phyloP scores from a whole-genome alignment of 2,888 invertebrate genomes.

The Entomobrya proxima region DNA sequence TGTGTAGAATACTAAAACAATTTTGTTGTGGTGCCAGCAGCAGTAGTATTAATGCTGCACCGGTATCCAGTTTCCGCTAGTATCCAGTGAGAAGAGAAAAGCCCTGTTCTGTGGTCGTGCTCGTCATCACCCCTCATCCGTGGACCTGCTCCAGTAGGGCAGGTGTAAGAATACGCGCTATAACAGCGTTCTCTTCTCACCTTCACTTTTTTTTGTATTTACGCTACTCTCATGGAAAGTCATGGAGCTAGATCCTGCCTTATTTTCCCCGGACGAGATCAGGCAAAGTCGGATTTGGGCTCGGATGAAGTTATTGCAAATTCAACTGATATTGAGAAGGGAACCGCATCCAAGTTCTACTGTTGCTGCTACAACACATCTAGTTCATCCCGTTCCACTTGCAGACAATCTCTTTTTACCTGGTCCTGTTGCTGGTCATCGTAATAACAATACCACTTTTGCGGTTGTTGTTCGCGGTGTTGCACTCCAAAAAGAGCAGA shows the following conservation, averaged over 20 bases:
- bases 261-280: constrained; percentile 68
- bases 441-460: constrained; percentile 27
- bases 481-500: constrained; percentile 39
- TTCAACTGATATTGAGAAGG: constrained; percentile 65
- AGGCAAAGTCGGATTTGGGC: constrained; percentile 64
- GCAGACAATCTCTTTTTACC: constrained; percentile 50
- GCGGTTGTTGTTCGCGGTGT: constrained; percentile 36
- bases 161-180: constrained; percentile 34
- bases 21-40: not conserved
- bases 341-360: constrained; percentile 36
- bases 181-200: constrained; percentile 40
- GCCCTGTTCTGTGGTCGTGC: not conserved
- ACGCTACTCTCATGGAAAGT: constrained; percentile 57
- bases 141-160: not conserved
- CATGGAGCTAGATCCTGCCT: constrained; percentile 59
- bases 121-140: constrained; percentile 42
- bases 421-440: constrained; percentile 66
- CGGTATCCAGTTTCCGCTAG: not conserved
- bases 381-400: constrained; percentile 36
- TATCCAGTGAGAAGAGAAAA: not conserved
- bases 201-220: constrained; percentile 22
- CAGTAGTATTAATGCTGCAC: not conserved
- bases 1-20: constrained; percentile 27
- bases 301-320: constrained; percentile 64
- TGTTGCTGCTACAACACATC: constrained; percentile 48